phyloP scores from a whole-genome alignment of 2,888 invertebrate species.

The Agrypnus murinus region DNA sequence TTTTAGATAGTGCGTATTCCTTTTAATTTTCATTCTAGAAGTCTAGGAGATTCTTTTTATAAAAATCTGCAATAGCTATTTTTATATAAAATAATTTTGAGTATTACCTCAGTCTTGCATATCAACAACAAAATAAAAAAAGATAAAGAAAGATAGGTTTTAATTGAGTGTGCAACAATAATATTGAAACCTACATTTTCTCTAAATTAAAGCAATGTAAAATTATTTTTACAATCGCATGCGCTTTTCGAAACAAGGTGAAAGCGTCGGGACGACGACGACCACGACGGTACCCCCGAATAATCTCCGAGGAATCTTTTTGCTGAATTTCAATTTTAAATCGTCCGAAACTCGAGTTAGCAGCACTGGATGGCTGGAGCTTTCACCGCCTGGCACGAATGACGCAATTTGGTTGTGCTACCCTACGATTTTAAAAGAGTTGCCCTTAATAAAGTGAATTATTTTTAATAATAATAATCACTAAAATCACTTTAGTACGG shows the following conservation, averaged over 20 bases:
- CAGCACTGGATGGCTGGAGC: constrained; percentile 74
- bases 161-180: no score
- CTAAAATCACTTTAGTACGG: constrained; percentile 16
- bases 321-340: constrained; percentile 61
- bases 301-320: constrained; percentile 53
- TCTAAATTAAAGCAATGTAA: neutral
- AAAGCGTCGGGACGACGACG: constrained; percentile 55
- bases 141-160: no score
- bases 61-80: no score
- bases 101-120: no score
- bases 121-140: no score
- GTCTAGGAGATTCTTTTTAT: neutral
- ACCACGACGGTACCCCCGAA: constrained; percentile 54
- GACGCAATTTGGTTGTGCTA: constrained; percentile 45
- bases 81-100: no score
- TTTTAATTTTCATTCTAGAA: neutral
- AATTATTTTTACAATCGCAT: constrained; percentile 63
- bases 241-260: constrained; percentile 55
- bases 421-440: constrained; percentile 36
- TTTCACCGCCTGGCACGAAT: constrained; percentile 66
- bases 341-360: constrained; percentile 71
- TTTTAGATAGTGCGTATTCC: constrained; percentile 3
- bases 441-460: constrained; percentile 23
- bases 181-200: no score
- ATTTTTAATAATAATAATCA: neutral